Base-by-base conservation (phyloP, 2,888 invertebrate species). In the Ditylenchus weischeri region DNA sequence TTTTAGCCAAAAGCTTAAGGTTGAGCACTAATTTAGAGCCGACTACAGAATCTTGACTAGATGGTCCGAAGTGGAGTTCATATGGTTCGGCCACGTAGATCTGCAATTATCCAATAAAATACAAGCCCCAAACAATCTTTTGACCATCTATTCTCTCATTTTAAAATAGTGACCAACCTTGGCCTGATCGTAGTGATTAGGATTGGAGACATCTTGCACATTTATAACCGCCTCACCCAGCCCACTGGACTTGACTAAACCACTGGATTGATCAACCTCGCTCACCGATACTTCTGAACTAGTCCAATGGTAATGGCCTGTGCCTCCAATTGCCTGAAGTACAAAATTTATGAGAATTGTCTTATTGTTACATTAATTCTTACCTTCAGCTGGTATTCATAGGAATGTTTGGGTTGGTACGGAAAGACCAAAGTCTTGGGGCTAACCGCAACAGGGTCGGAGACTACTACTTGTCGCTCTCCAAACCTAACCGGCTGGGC, bases 341-440 rank as follows among this genome's bases (percentile, higher is more conserved):
- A 18, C 49, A 18, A 43, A 43, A 6, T 43, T 43, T 1, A 2
- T 43, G 3, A 8, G 8, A 43, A 13, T 10, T 43, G 3, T 6
- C 8, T 43, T 29, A 29, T 29, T 29, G 29, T 29, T 43, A 2
- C 8, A 43, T 8, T 43, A 8, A 29, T 29, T 29, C 50, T 69
- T 51, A 72, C 74, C 59, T 72, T 72, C 29, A 75, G 23, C 15
- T 62, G 61, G 57, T 62, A 74, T 13, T 71, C 62, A 38, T 67
- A 72, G 29, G 60, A 65, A 11, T 58, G 47, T 35, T 65, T 68
- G 18, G 57, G n/a, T 13, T 73, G 57, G 50, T 69, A 73, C 11
- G 80, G 80, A 43, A 80, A 67, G 50, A 75, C 68, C n/a, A 80
- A 68, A 10, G 64, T 57, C 10, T 69, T 54, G 7, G 80, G 80